Conservation (phyloP, 2,797 vertebrate species). For the Manis crassicaudata region DNA sequence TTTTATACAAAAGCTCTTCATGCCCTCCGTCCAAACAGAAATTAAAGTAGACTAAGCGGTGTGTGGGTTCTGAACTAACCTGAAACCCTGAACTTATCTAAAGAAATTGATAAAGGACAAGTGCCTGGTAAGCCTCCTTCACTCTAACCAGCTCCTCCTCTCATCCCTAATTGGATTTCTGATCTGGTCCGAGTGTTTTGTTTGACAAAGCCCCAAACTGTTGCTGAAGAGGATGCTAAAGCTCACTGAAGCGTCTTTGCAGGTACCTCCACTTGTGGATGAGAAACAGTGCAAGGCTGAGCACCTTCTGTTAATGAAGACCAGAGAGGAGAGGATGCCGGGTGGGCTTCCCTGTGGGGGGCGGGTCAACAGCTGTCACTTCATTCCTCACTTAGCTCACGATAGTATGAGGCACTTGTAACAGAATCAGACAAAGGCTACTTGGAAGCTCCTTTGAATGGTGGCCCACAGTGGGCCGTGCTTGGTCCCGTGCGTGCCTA, state of each 20-base stretch:
- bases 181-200: neutral
- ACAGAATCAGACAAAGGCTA: neutral
- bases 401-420: neutral
- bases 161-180: neutral
- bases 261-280: neutral
- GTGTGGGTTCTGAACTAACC: neutral
- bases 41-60: neutral
- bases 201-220: neutral
- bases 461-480: fast-evolving
- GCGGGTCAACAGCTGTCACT: fast-evolving
- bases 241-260: neutral
- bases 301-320: neutral
- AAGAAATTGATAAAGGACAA: neutral
- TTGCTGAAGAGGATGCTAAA: neutral
- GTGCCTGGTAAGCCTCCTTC: neutral
- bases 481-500: neutral
- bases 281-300: neutral
- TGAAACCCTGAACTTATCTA: neutral
- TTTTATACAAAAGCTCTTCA: neutral
- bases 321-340: neutral
- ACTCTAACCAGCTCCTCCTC: no score
- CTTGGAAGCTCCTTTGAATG: neutral
- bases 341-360: neutral
- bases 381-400: neutral
- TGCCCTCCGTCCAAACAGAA: neutral